A percentile compares a stretch with the other conserved stretches of the same genome.
These are phyloP conservation scores for Cercopithecus mitis DNA, from an alignment of 2,797 vertebrate species.

Conservation along the genomic window DNA sequence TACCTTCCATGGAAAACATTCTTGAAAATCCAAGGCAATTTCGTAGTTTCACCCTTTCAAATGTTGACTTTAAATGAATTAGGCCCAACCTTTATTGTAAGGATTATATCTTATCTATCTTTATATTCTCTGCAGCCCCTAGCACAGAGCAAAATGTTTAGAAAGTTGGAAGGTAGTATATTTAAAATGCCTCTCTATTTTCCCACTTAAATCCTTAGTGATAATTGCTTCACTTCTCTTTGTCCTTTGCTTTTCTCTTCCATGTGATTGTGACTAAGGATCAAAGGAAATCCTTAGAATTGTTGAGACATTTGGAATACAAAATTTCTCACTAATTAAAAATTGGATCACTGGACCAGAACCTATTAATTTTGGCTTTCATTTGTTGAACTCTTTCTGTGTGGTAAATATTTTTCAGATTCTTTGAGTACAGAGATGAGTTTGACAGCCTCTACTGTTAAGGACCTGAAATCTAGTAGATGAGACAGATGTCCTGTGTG, in stretches of 20 bases:
- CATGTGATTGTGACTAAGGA: not conserved
- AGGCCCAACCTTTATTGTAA: not conserved
- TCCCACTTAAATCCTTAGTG: not conserved
- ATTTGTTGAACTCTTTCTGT: not conserved
- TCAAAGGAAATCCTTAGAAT: not conserved
- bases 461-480: not conserved
- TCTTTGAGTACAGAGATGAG: constrained; percentile 1
- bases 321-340: not conserved
- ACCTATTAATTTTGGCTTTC: not conserved
- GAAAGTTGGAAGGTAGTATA: not conserved
- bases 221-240: not conserved
- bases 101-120: not conserved
- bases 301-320: constrained; percentile 23
- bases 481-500: not conserved
- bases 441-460: not conserved
- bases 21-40: not conserved
- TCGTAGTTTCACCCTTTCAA: not conserved
- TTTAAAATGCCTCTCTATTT: not conserved
- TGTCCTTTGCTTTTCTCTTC: not conserved
- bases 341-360: not conserved
- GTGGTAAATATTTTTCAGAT: not conserved
- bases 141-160: not conserved
- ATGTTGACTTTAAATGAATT: not conserved
- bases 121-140: not conserved
- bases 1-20: not conserved